Evolutionary conservation across 2,888 invertebrate genomes (phyloP), one percentile per base, ranked within the genome.

Genomic region (Brachypterus glaber): DNA sequence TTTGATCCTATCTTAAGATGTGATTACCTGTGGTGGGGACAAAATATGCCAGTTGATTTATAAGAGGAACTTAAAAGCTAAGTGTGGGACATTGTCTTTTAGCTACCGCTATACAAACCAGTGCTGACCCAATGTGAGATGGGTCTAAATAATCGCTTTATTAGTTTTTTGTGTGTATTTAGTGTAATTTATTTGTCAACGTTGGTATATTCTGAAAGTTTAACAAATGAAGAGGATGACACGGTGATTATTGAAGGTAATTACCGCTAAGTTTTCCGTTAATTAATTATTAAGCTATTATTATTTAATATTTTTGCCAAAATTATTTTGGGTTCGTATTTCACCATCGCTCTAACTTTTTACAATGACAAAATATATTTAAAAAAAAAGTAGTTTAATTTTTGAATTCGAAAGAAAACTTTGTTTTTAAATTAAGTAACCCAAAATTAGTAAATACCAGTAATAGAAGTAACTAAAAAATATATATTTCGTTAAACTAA

Each of bases 211-310:
- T n/a, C n/a, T n/a, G 9, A 21, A 5, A 21, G 21, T 34, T 43
- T 39, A 30, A 41, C 45, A 33, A 45, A 51, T 9, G 46, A 44
- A 35, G 44, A 50, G 34, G 35, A 41, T 21, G 57, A 58, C 34
- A 43, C 49, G 21, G 51, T 59, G 16, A 47, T 51, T 17, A 46
- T 55, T 30, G 59, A 59, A 54, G 55, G 59, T 59, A 53, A 21
- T 7, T 7, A 21, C n/a, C n/a, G n/a, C n/a, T 21, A 21, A 21
- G 5, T 21, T 21, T 21, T 21, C 21, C 5, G 21, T 21, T 5
- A 27, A 27, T 9, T 21, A 21, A 5, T 21, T 21, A 7, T 21
- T 7, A 21, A 21, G 9, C 9, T 21, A 7, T 21, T 21, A 9
- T 7, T 9, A 21, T 21, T 7, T 21, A 21, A 21, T 21, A 21